Base-by-base conservation (phyloP, 2,113 vertebrate species). In the Lepus europaeus region DNA sequence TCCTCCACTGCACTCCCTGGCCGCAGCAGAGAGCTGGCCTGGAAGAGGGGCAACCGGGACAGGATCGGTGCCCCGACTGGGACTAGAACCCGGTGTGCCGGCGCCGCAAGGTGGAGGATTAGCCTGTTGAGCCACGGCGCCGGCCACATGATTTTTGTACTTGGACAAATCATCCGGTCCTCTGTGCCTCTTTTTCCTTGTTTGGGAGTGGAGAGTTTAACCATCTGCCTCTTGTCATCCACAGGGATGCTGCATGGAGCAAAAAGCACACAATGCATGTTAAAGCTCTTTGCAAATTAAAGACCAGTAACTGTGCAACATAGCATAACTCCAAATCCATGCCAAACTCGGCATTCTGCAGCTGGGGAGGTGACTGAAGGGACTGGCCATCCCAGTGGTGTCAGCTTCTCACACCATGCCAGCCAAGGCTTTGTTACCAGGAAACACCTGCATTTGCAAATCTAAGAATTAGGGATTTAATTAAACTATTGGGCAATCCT, bases 401-500 rank as follows among this genome's bases (percentile, higher is more conserved):
- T 93, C 45, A 31, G 23, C 36, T 56, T n/a, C 14, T 68, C 70
- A 61, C 16, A 59, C 31, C 31, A 19, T 39, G 22, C 61, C 87
- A 70, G 9, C n/a, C 31, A 36, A 49, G 20, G 12, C 31, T 79
- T 86, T 87, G 8, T 64, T 61, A 87, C 12, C 19, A 89, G 23
- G 49, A 94, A 93, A 66, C 53, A 66, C 12, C 31, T 90, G 27
- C 59, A 61, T 80, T 76, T 86, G 11, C 39, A 92, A 86, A 68
- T 68, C n/a, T 59, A 79, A 79, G 27, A 79, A 69, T 74, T 81
- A 81, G 73, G 91, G 91, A 87, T 82, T 83, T 27, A 94, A 87
- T 39, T 29, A 82, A 92, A 29, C 36, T 69, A 31, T 59, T 93
- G 77, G 63, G 45, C 22, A 56, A 78, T 51, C 45, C 59, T 70